A percentile compares a stretch with the other conserved stretches of the same genome.
These are phyloP conservation scores for Pycnonotus jocosus DNA, from an alignment of 2,113 vertebrate species.

Conservation along the genomic window DNA sequence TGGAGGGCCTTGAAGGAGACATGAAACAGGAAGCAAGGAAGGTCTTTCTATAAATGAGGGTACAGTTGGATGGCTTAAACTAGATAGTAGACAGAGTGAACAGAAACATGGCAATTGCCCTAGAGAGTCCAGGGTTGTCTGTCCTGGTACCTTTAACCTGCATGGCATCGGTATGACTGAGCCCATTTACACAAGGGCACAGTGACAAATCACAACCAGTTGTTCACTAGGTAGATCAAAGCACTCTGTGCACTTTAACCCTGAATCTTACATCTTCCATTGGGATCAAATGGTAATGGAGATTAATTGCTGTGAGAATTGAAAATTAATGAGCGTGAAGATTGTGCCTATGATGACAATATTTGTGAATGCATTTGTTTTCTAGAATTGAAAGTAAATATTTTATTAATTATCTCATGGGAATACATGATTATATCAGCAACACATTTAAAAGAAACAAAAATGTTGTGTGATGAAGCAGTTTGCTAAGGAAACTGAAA, in stretches of 20 bases:
- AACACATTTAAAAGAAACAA: background rate
- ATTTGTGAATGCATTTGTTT: background rate
- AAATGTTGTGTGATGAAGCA: background rate
- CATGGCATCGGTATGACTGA: background rate
- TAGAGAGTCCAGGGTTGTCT: background rate
- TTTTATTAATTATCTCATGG: background rate
- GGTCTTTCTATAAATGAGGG: background rate
- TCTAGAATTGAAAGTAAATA: background rate
- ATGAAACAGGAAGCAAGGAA: background rate
- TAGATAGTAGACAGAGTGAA: background rate
- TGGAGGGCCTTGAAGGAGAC: background rate
- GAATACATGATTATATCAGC: background rate
- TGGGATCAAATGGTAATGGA: background rate
- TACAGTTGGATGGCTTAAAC: background rate
- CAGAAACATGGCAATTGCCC: rapidly evolving
- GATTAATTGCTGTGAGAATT: background rate
- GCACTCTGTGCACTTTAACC: background rate
- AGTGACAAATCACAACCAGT: background rate
- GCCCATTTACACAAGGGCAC: background rate
- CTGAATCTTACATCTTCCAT: background rate
- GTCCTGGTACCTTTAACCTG: background rate
- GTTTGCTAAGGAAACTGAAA: background rate
- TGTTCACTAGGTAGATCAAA: background rate
- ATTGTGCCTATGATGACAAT: background rate
- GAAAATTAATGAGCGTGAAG: background rate